These are phyloP conservation scores for Ennomos quercinarius DNA, from an alignment of 2,888 invertebrate species.

Conservation along the genomic window DNA sequence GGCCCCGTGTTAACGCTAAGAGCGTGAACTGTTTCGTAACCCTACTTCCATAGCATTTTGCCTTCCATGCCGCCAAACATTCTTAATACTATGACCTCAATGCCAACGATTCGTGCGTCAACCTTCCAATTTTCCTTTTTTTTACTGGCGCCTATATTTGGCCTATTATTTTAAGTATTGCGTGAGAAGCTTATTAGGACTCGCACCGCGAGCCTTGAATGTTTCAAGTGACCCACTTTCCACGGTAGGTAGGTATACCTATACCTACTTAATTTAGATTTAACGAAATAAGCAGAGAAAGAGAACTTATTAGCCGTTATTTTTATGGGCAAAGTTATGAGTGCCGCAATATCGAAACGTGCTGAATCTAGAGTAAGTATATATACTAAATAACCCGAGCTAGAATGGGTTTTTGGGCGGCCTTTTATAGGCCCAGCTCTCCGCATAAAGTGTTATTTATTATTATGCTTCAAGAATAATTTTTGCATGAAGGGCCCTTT, in stretches of 20 bases:
- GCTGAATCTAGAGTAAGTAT: no score
- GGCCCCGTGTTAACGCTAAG: background rate
- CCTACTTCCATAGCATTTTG: constrained; percentile 8
- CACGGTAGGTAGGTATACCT: constrained; percentile 17
- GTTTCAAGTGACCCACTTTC: constrained; percentile 29
- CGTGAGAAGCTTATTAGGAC: constrained; percentile 29
- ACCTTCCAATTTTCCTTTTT: constrained; percentile 41
- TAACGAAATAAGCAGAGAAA: constrained; percentile 24
- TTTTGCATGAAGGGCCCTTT: no score
- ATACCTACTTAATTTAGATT: constrained; percentile 23
- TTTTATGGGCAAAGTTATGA: constrained; percentile 19
- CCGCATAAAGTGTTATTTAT: no score
- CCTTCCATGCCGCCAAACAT: constrained; percentile 7
- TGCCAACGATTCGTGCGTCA: constrained; percentile 54
- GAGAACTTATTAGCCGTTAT: constrained; percentile 18
- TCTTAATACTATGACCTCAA: constrained; percentile 44
- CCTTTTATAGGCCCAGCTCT: background rate
- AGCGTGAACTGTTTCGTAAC: constrained; percentile 5
- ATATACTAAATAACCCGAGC: no score
- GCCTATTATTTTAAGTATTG: constrained; percentile 39
- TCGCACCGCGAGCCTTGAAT: constrained; percentile 19
- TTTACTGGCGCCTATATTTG: constrained; percentile 40
- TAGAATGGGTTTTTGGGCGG: background rate
- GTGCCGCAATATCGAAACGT: constrained; percentile 11
- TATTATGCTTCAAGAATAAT: no score